A percentile compares a stretch with the other conserved stretches of the same genome.
These are phyloP conservation scores for Connochaetes taurinus DNA, from an alignment of 2,113 vertebrate species.

Conservation along the genomic window DNA sequence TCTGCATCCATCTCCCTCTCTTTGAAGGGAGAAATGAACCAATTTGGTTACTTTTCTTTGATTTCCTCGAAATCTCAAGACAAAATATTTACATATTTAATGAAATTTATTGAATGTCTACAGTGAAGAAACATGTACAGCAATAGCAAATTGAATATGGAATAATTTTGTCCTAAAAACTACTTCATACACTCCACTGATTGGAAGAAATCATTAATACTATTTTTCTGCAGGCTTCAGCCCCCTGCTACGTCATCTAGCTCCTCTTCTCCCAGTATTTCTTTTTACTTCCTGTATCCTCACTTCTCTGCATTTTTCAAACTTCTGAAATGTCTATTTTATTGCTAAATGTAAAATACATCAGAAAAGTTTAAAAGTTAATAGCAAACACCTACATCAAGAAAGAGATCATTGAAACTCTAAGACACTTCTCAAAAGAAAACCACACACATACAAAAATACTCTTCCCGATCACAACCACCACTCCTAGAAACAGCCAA, in stretches of 20 bases:
- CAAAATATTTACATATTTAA: neutral
- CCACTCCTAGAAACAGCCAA: neutral
- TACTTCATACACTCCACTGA: neutral
- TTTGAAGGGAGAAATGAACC: neutral
- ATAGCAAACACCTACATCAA: neutral
- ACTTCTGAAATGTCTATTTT: neutral
- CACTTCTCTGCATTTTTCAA: neutral
- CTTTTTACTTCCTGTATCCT: neutral
- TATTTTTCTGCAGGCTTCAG: neutral
- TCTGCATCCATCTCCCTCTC: neutral
- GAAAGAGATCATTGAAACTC: neutral
- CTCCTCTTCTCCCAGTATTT: neutral
- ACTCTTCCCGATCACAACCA: neutral
- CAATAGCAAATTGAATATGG: neutral
- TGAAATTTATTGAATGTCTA: neutral
- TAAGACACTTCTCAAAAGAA: neutral
- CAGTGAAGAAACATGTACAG: neutral
- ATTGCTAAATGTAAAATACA: neutral
- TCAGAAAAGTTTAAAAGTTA: neutral
- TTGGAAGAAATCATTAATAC: neutral
- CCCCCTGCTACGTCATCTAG: neutral
- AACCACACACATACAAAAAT: neutral
- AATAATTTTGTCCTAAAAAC: neutral
- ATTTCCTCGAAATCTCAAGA: neutral
- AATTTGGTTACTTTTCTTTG: neutral